Base-by-base conservation (phyloP, 1,140 invertebrate genomes). In the Pseudomyrmex flavicornis region DNA sequence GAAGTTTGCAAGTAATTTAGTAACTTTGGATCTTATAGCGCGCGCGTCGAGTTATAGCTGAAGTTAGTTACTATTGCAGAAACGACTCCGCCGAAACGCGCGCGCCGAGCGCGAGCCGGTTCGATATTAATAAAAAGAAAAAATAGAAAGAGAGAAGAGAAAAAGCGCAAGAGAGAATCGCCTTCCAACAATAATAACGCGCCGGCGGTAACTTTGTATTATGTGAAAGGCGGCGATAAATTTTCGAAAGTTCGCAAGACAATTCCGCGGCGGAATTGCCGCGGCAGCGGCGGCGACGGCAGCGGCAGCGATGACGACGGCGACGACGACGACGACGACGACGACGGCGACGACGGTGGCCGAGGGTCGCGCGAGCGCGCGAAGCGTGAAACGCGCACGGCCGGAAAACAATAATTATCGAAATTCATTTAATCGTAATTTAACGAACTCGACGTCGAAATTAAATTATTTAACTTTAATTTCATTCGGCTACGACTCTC, bases 381-480 rank as follows among this genome's bases (percentile, higher is more conserved):
- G 26, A 59, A 80, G 76, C 65, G 66, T 22, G 20, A 70, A 69
- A 77, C 62, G 50, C 75, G 63, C 74, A 46, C 76, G 44, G 20
- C 52, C 65, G 76, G 76, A 79, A 79, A 79, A 79, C 76, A 79
- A 79, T 79, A 79, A 79, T 79, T 79, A 79, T 79, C 76, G 76
- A 79, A 79, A 79, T 79, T 79, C 76, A 79, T 79, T 79, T 79
- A 70, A 80, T 80, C 76, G 44, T 66, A 70, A 80, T 80, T 80
- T 80, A 80, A 80, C 76, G 76, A 80, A 80, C 76, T 80, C 76
- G 76, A 80, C 46, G 76, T 80, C 76, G 76, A 80, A 80, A 80
- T 80, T 80, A 80, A 80, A 80, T 80, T 80, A 80, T 80, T 80
- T 80, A 80, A 80, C 76, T 80, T 80, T 80, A 80, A 80, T 80